Base-by-base conservation (phyloP, 2,888 invertebrate species). In the Cremastinae sp. region DNA sequence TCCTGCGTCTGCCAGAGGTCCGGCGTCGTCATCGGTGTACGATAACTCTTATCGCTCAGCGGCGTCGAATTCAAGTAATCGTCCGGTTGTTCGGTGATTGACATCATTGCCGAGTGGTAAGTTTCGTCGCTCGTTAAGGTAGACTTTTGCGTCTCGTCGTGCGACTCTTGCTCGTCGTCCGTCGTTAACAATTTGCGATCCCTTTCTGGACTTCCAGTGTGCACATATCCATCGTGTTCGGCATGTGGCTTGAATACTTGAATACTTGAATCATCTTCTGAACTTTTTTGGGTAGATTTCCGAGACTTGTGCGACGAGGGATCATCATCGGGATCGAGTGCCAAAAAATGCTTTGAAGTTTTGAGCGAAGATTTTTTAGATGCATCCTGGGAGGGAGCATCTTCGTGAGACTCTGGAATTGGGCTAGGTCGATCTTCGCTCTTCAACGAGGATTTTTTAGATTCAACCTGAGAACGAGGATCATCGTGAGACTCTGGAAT, bases 31-130 rank as follows among this genome's bases (percentile, higher is more conserved):
- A n/a, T 28, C 5, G 28, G 2, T 28, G 28, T 28, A 28, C 5
- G 28, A 28, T 28, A 28, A 5, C 28, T 28, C 5, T 3, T 5
- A 3, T 28, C 28, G 28, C 28, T 28, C 28, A 28, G 28, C 28
- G 28, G 28, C 28, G 28, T 28, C 2, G 28, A 28, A 28, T 28
- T 28, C 28, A 28, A 28, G 28, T 28, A 28, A 28, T 28, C 2
- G 28, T 5, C 5, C 28, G 28, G 28, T 3, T 28, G 5, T 5
- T 28, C 28, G 28, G 28, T 28, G 28, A 5, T 28, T 5, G 70
- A 70, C 36, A 62, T 36, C 22, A 54, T 8, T 8, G 70, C 61
- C 34, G 70, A 62, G 8, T n/a, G 28, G 22, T 70, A 70, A 20
- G 10, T 62, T 20, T 45, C 62, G 8, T 70, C 62, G 54, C 20